Conservation (phyloP, 2,888 invertebrate species). For the Epiperipatus broadwayi region DNA sequence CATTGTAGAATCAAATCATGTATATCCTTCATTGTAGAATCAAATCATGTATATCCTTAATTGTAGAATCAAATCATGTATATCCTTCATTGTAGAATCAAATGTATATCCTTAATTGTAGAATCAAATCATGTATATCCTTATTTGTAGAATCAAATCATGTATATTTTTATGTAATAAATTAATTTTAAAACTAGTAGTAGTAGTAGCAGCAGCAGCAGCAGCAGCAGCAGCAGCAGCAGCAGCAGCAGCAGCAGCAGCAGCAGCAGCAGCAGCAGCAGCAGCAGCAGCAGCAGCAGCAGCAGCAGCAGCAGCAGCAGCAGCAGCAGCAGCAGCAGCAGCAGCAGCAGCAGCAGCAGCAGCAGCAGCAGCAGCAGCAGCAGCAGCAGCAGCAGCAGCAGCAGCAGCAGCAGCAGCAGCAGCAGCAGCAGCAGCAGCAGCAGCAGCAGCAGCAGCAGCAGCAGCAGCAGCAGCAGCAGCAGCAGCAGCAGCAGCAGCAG, state of each 20-base stretch:
- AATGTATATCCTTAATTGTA: no score
- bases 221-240: slow-evolving; percentile 3
- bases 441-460: slow-evolving; percentile 3
- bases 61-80: no score
- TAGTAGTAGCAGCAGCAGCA: slow-evolving; percentile 3
- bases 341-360: slow-evolving; percentile 1
- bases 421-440: slow-evolving; percentile 1
- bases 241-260: slow-evolving; percentile 3
- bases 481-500: slow-evolving; percentile 3
- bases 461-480: slow-evolving; percentile 3
- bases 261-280: slow-evolving; percentile 3
- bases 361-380: slow-evolving; percentile 3
- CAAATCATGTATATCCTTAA: no score
- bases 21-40: no score
- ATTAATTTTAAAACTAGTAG: no score
- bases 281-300: slow-evolving; percentile 3
- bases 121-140: no score
- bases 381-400: slow-evolving; percentile 1
- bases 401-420: slow-evolving; percentile 3
- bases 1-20: no score
- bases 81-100: no score
- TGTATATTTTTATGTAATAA: no score
- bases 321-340: slow-evolving; percentile 3
- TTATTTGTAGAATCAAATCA: no score
- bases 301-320: slow-evolving; percentile 3